Evolutionary conservation across 2,888 invertebrate species (phyloP).

Genomic region (Trissolcus brochymenae): DNA sequence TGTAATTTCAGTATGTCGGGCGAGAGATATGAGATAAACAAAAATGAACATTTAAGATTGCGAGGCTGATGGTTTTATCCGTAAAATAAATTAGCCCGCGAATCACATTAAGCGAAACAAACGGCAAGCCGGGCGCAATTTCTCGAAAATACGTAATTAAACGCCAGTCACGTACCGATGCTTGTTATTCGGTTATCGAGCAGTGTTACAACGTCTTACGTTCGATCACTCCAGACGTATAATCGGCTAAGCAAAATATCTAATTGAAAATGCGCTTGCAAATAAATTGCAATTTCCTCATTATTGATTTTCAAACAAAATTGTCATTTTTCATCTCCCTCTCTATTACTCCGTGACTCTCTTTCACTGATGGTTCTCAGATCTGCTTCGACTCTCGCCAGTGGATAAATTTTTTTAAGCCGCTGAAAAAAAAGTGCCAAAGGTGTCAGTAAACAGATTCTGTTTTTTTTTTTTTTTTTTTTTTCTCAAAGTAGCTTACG

Average conservation of each 20-base stretch:
- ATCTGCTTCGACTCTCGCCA: neutral
- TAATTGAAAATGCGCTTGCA: neutral
- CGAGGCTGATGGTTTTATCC: neutral
- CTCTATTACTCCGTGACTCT: neutral
- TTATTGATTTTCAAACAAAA: neutral
- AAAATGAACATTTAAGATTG: too few relatives aligned
- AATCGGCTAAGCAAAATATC: slow-evolving; percentile 3
- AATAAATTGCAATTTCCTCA: too few relatives aligned
- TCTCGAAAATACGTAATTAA: slow-evolving; percentile 40
- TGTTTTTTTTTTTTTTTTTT: neutral
- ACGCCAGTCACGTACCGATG: slow-evolving; percentile 40
- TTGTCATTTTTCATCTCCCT: neutral
- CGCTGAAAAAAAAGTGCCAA: neutral
- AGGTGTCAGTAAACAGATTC: neutral
- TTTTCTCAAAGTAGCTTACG: neutral
- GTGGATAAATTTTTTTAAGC: neutral
- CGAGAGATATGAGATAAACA: too few relatives aligned
- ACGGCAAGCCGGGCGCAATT: slow-evolving; percentile 27
- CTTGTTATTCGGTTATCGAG: slow-evolving; percentile 41
- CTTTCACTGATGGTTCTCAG: neutral
- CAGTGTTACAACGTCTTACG: slow-evolving; percentile 9
- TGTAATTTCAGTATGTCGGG: too few relatives aligned
- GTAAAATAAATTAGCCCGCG: slow-evolving; percentile 8
- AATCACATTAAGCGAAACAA: slow-evolving; percentile 39
- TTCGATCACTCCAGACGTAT: slow-evolving; percentile 8